Evolutionary conservation across 2,888 invertebrate species (phyloP), one percentile per base, ranked within the genome.

Genomic region (Podotricha telesiphe): DNA sequence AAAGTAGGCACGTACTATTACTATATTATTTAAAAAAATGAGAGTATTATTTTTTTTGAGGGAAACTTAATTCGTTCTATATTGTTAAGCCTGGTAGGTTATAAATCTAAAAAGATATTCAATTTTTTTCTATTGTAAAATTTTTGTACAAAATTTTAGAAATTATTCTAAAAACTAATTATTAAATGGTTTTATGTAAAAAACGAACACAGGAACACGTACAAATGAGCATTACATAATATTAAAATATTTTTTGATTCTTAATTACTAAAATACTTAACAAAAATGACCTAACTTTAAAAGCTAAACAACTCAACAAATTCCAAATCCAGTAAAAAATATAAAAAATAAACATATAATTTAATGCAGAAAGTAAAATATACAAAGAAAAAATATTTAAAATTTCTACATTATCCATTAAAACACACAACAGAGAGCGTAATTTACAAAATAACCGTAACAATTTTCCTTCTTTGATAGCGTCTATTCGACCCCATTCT

Each of bases 401-500:
- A 62, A 48, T 62, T 48, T 19, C 28, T 19, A 48, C 65, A 55
- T 66, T 47, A 66, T 59, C 17, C 62, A 55, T 40, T 42, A 47
- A 40, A 69, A 69, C 55, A 55, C 55, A 66, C 48, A 66, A 19
- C 28, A 66, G 61, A 55, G 66, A 62, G 42, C 10, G 59, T 61
- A 66, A 62, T 55, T 66, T 69, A 55, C 61, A 66, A 61, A 56
- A 69, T 66, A 66, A 56, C 69, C 62, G 62, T 69, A 69, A 69
- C 62, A 69, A 22, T 69, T 62, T 65, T 65, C 69, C 48, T 55
- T 62, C 61, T 55, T 65, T 69, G 62, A 66, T 62, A 62, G 66
- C 65, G 22, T 69, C 55, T 66, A 69, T 69, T 69, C 55, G 69
- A 69, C 69, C 69, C 53, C 66, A 62, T 69, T 66, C 65, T 61